phyloP scores from a whole-genome alignment of 1,140 invertebrate species.

The Trichogramma pretiosum region DNA sequence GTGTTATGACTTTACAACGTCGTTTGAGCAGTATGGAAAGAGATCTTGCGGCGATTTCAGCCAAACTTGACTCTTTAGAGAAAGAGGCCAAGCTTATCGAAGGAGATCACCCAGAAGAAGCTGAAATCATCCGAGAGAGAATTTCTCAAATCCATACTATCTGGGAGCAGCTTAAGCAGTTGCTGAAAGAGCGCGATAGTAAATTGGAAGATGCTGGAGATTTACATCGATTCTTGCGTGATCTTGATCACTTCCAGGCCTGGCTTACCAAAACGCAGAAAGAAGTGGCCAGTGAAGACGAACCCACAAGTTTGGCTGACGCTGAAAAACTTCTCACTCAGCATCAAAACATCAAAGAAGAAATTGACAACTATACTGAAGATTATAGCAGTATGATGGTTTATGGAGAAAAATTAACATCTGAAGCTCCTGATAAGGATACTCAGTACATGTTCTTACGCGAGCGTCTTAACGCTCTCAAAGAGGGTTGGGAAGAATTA shows the following conservation, averaged over 20 bases:
- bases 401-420: constrained; percentile 91
- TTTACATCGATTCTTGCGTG: constrained; percentile 93
- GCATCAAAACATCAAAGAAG: constrained; percentile 95
- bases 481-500: constrained; percentile 97
- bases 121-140: constrained; percentile 81
- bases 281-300: constrained; percentile 96
- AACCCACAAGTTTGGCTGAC: constrained; percentile 89
- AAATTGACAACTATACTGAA: constrained; percentile 97
- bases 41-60: constrained; percentile 95
- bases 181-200: constrained; percentile 95
- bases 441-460: constrained; percentile 98
- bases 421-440: constrained; percentile 80
- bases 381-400: constrained; percentile 99
- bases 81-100: constrained; percentile 87
- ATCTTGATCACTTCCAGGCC: constrained; percentile 98
- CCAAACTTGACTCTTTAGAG: constrained; percentile 88
- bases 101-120: constrained; percentile 91
- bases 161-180: constrained; percentile 94
- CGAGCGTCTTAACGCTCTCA: constrained; percentile 90
- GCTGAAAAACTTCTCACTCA: constrained; percentile 93
- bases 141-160: constrained; percentile 80
- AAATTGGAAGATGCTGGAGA: constrained; percentile 98
- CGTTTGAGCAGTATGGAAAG: constrained; percentile 96
- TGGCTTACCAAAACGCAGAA: constrained; percentile 98
- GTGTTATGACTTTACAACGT: constrained; percentile 74